These are phyloP conservation scores for Plutella xylostella DNA, from an alignment of 2,888 invertebrate species.

Conservation along the genomic window DNA sequence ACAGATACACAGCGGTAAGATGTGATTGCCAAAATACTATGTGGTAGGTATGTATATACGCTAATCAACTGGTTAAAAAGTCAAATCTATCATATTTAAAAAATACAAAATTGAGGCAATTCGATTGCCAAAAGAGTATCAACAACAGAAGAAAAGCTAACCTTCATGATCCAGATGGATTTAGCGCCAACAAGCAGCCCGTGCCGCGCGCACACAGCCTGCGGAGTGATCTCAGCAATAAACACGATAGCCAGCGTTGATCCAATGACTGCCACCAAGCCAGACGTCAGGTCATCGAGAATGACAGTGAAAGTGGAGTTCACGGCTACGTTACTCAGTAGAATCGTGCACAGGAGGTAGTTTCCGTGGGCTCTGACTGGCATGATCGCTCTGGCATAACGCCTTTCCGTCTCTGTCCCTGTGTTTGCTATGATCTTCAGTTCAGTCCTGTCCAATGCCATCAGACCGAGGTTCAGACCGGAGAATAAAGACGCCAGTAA, in stretches of 20 bases:
- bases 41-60: no score
- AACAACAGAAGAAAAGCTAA: no score
- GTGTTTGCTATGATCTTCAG: slow-evolving; percentile 94
- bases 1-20: no score
- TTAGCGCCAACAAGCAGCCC: slow-evolving; percentile 95
- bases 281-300: slow-evolving; percentile 93
- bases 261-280: slow-evolving; percentile 88
- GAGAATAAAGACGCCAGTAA: slow-evolving; percentile 95
- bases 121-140: no score
- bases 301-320: slow-evolving; percentile 98
- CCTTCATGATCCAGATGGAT: slow-evolving; percentile 93
- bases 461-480: slow-evolving; percentile 95
- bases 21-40: no score
- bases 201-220: slow-evolving; percentile 94
- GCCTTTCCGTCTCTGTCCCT: slow-evolving; percentile 84
- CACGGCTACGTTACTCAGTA: slow-evolving; percentile 89
- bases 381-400: slow-evolving; percentile 89
- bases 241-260: slow-evolving; percentile 96
- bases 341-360: slow-evolving; percentile 88
- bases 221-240: slow-evolving; percentile 98
- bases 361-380: slow-evolving; percentile 96
- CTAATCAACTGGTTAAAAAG: no score
- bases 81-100: no score
- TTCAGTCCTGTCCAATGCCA: slow-evolving; percentile 96
- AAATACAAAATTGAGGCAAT: no score